Conservation (phyloP, 2,888 invertebrate species). For the Eristalinus aeneus region DNA sequence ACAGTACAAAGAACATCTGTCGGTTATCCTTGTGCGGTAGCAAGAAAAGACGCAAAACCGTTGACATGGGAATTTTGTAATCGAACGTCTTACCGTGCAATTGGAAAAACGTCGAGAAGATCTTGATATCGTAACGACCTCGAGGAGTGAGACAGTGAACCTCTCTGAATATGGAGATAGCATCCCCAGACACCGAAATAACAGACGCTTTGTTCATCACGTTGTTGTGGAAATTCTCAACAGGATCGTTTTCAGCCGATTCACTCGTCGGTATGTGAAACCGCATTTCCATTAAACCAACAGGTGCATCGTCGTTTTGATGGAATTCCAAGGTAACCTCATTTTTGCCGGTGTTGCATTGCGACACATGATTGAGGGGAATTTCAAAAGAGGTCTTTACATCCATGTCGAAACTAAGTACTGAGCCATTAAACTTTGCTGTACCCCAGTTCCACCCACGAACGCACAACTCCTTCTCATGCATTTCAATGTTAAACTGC, state of each 20-base stretch:
- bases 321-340: conserved; percentile 99
- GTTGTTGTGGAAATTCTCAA: conserved; percentile 97
- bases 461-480: conserved; percentile 94
- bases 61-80: conserved; percentile 99
- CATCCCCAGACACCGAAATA: conserved; percentile 98
- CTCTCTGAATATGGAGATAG: conserved; percentile 97
- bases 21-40: conserved; percentile 98
- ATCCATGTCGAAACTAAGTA: conserved; percentile 92
- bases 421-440: conserved; percentile 94
- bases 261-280: conserved; percentile 98
- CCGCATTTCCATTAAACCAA: conserved; percentile 97
- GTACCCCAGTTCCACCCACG: conserved; percentile 99
- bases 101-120: conserved; percentile 94
- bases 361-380: conserved; percentile 96
- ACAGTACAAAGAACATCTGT: conserved; percentile 99
- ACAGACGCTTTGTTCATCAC: conserved; percentile 99
- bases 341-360: conserved; percentile 97
- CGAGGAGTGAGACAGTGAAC: conserved; percentile 99
- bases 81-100: conserved; percentile 99
- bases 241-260: conserved; percentile 93
- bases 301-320: conserved; percentile 99
- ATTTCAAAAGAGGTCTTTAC: conserved; percentile 95
- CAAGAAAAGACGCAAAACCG: conserved; percentile 95
- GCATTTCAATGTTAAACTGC: conserved; percentile 91
- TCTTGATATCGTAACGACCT: conserved; percentile 94